Base-by-base conservation (phyloP, 2,797 vertebrate genomes). In the Scarus forsteni region DNA sequence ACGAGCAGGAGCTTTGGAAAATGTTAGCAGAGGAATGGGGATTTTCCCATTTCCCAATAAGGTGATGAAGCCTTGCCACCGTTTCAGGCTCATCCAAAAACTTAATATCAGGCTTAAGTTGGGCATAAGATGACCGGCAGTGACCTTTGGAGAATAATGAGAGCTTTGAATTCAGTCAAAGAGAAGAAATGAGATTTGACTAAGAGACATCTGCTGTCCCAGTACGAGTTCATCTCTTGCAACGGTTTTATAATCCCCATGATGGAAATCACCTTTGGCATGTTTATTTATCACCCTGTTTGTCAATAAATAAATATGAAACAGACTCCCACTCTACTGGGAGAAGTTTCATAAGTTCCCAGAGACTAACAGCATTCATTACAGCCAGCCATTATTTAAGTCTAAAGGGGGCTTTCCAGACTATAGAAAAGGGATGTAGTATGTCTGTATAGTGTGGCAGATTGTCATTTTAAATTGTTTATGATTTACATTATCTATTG, bases 1-100 rank as follows among this genome's bases (percentile, higher is more conserved):
- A 81, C 49, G 46, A 51, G 16, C 15, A n/a, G 52, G 44, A 69
- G 66, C 48, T 66, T 64, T 59, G 68, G 85, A 87, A 86, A 80
- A 70, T 48, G 50, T 80, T 68, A 74, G 70, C 38, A 64, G 52
- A 60, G 43, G 66, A 12, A 77, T 11, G 63, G 13, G 10, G 38
- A 55, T 49, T 75, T 70, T 51, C 27, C 49, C 12, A 66, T 73
- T 61, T 67, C 66, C 48, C 34, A 58, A 45, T 48, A 43, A 52
- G 45, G 35, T 40, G 36, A 14, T 44, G 40, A 51, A 59, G 18
- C 10, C 16, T 40, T 48, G 55, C 49, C 61, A 35, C 10, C n/a
- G n/a, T 13, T 65, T 55, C 5, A 51, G 3, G 16, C 36, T 42
- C 15, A 42, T 69, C 42, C 66, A 9, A 3, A 14, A 40, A 56